Evolutionary conservation across 2,888 invertebrate genomes (phyloP).

Genomic region (Eupithecia tripunctaria): DNA sequence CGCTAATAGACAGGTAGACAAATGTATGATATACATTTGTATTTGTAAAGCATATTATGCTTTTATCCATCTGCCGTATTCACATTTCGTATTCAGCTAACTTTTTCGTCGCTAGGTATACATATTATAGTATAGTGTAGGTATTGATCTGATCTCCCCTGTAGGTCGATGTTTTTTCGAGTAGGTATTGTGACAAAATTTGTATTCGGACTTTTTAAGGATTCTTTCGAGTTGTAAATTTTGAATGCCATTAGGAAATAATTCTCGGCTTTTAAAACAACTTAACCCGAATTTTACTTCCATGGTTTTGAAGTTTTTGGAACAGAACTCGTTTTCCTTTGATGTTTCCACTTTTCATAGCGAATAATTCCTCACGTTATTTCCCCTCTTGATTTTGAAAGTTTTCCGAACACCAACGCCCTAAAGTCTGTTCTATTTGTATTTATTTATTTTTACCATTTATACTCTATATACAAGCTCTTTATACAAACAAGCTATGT

Average conservation of each 20-base stretch:
- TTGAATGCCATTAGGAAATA: neutral
- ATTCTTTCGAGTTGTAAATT: neutral
- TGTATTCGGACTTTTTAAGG: neutral
- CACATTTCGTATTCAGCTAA: neutral
- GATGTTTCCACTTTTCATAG: neutral
- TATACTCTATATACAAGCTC: too few species aligned
- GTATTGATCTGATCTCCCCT: too few species aligned
- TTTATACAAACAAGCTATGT: too few species aligned
- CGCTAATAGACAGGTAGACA: neutral
- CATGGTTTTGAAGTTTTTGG: neutral
- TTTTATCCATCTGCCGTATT: constrained; percentile 4
- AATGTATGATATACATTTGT: neutral
- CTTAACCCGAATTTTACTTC: neutral
- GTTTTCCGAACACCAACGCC: neutral
- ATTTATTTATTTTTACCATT: too few species aligned
- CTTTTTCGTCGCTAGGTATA: neutral
- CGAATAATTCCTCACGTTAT: neutral
- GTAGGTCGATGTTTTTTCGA: neutral
- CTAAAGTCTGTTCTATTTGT: too few species aligned
- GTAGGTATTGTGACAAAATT: neutral
- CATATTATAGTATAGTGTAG: too few species aligned
- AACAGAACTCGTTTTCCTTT: neutral
- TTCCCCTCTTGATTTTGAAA: neutral
- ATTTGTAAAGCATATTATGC: too few species aligned
- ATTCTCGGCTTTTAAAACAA: neutral